phyloP scores from a whole-genome alignment of 1,140 invertebrate genomes.

The Camponotus vicinus region DNA sequence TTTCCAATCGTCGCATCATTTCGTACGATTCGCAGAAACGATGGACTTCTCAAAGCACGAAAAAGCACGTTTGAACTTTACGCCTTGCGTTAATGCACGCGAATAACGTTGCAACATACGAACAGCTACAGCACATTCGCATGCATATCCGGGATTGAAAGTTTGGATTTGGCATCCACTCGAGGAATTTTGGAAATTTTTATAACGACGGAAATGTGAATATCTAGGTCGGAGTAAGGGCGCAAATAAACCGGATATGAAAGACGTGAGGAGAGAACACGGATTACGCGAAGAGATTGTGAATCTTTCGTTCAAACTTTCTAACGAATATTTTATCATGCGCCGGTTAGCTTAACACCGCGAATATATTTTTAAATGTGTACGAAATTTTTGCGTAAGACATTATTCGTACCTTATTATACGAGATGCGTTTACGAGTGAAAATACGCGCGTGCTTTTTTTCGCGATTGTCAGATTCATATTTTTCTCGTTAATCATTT shows the following conservation, averaged over 20 bases:
- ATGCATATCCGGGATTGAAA: neutral
- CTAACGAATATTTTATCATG: neutral
- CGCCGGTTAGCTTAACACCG: too few species aligned
- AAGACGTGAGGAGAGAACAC: neutral
- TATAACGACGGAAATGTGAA: neutral
- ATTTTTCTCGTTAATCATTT: constrained; percentile 13
- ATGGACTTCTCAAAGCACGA: neutral
- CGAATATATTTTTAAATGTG: neutral
- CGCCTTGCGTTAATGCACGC: constrained; percentile 15
- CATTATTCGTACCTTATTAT: neutral
- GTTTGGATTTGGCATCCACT: neutral
- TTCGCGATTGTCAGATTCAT: neutral
- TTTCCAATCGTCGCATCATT: neutral
- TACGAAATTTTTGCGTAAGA: neutral
- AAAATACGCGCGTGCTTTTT: neutral
- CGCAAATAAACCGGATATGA: neutral
- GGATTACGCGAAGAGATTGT: neutral
- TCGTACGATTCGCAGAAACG: neutral
- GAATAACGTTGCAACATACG: constrained; percentile 42
- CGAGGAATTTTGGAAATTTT: constrained; percentile 18
- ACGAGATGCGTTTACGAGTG: neutral
- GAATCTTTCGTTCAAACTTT: neutral
- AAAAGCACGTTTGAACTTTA: neutral
- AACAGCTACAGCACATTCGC: neutral
- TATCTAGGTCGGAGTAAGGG: neutral